A percentile compares a stretch with the other conserved stretches of the same genome.
phyloP scores from a whole-genome alignment of 2,888 invertebrate genomes.

The Pammene aurita region DNA sequence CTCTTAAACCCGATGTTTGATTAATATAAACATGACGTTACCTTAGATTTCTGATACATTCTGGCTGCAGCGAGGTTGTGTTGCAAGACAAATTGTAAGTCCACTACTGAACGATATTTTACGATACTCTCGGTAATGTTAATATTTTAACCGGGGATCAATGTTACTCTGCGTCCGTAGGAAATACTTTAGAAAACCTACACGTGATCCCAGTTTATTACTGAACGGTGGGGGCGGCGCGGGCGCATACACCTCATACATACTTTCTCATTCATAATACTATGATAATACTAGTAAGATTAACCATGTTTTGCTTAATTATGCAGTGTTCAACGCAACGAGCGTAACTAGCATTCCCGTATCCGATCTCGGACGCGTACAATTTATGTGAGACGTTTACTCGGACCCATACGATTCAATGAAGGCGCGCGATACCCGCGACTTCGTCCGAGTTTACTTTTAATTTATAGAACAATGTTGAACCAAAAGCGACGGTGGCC shows the following conservation, averaged over 20 bases:
- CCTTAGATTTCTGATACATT: too few species aligned
- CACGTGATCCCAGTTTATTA: too few species aligned
- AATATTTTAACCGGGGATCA: conserved; percentile 33
- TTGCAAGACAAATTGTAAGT: conserved; percentile 62
- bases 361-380: conserved; percentile 53
- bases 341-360: neutral
- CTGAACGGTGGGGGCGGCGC: too few species aligned
- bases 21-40: too few species aligned
- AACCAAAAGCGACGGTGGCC: too few species aligned
- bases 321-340: conserved; percentile 3
- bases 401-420: conserved; percentile 49
- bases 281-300: too few species aligned
- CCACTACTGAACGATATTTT: conserved; percentile 49
- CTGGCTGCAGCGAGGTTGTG: conserved; percentile 50
- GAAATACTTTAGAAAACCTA: too few species aligned
- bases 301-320: too few species aligned
- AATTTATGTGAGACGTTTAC: conserved; percentile 61
- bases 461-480: conserved; percentile 38
- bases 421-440: conserved; percentile 47
- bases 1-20: too few species aligned
- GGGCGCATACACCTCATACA: too few species aligned
- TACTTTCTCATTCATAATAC: too few species aligned
- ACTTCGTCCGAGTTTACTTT: conserved; percentile 40
- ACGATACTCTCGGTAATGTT: conserved; percentile 27
- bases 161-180: too few species aligned